Conservation (phyloP, 2,888 invertebrate species). For the Monochamus alternatus region DNA sequence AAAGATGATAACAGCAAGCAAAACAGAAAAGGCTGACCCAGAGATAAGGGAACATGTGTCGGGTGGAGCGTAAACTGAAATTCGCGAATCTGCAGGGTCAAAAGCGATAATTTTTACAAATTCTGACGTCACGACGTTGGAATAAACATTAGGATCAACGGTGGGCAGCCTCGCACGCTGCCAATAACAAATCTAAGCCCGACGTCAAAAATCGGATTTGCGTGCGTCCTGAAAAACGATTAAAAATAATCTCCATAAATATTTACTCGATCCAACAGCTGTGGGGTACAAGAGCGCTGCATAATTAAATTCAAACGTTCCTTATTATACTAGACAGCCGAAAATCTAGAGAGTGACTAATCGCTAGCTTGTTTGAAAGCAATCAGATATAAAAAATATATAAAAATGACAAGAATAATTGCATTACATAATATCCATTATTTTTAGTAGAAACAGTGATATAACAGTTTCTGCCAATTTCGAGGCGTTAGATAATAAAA, state of each 20-base stretch:
- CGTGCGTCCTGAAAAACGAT: conserved; percentile 23
- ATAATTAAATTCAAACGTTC: conserved; percentile 32
- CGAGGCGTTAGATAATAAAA: too few species aligned
- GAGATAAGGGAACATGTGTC: conserved; percentile 27
- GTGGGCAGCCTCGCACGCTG: not conserved
- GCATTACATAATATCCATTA: too few species aligned
- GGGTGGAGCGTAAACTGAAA: too few species aligned
- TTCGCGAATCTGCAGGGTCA: conserved; percentile 22
- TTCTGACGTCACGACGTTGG: conserved; percentile 24
- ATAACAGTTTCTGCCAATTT: too few species aligned
- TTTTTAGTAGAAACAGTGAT: too few species aligned
- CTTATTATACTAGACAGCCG: too few species aligned
- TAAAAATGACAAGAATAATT: too few species aligned
- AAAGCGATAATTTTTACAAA: conserved; percentile 22
- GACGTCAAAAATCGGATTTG: conserved; percentile 25
- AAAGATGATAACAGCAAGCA: not conserved
- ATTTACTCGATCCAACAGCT: conserved; percentile 28
- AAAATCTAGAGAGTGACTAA: too few species aligned
- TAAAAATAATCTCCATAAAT: conserved; percentile 35
- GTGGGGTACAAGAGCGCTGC: conserved; percentile 24
- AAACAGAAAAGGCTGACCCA: conserved; percentile 14
- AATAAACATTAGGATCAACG: conserved; percentile 31
- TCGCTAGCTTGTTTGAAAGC: too few species aligned
- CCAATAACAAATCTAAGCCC: conserved; percentile 23
- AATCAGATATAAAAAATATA: too few species aligned